phyloP scores from a whole-genome alignment of 2,797 vertebrate genomes.

The Tokudaia tokunoshimensis region DNA sequence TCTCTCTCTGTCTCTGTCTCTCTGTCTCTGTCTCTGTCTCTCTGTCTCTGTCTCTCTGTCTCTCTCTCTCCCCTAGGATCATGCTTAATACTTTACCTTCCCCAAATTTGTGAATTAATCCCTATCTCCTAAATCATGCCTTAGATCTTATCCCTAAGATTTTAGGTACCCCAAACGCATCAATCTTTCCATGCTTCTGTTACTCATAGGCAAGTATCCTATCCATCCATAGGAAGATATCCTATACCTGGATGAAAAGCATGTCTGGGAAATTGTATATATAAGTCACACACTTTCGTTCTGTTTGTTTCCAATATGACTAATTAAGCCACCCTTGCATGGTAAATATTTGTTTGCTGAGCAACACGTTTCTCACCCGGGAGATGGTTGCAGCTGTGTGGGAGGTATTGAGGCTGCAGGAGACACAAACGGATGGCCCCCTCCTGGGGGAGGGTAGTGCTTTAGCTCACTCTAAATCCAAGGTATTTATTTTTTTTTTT shows the following conservation, averaged over 20 bases:
- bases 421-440: not conserved
- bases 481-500: slow-evolving; percentile 11
- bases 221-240: slow-evolving; percentile 12
- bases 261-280: not conserved
- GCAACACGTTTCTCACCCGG: not conserved
- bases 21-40: too few species aligned
- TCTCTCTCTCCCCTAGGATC: not conserved
- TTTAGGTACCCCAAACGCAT: not conserved
- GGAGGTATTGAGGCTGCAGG: not conserved
- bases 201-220: not conserved
- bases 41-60: too few species aligned
- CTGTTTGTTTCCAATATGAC: not conserved
- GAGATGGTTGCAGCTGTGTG: not conserved
- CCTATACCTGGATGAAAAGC: not conserved
- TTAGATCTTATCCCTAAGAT: not conserved
- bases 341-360: slow-evolving; percentile 38
- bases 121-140: not conserved
- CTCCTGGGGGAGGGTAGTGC: not conserved
- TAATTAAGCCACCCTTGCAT: not conserved
- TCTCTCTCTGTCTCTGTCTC: fast-evolving
- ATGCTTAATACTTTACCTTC: slow-evolving; percentile 17
- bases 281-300: not conserved
- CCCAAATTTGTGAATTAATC: slow-evolving; percentile 7
- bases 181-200: not conserved
- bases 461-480: not conserved